These are phyloP conservation scores for Odontesthes bonariensis DNA, from an alignment of 2,113 vertebrate species.

Conservation along the genomic window DNA sequence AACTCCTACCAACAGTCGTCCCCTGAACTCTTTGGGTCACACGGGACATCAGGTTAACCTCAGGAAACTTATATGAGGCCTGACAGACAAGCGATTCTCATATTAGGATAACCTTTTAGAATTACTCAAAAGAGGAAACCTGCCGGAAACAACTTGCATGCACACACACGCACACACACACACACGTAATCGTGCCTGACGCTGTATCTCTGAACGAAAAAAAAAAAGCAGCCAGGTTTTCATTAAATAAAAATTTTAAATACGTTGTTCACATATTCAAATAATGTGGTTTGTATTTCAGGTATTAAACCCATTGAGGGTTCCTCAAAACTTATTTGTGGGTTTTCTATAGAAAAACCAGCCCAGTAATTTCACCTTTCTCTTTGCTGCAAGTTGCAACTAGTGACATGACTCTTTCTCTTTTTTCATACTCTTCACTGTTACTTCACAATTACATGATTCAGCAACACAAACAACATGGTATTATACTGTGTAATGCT, in stretches of 20 bases:
- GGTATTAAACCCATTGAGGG: constrained; percentile 15
- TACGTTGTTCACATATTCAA: background rate
- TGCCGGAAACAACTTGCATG: background rate
- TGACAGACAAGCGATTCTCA: constrained; percentile 16
- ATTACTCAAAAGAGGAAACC: constrained; percentile 38
- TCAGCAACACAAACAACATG: background rate
- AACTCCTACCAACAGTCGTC: constrained; percentile 39
- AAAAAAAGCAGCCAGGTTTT: background rate
- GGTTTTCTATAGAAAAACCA: constrained; percentile 53
- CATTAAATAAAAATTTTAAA: background rate
- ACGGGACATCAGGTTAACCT: constrained; percentile 64
- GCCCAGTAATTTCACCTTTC: constrained; percentile 62
- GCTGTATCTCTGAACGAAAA: background rate
- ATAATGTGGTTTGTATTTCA: constrained; percentile 12
- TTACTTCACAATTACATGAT: constrained; percentile 28
- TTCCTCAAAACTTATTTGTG: constrained; percentile 2
- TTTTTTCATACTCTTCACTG: constrained; percentile 10
- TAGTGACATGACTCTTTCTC: constrained; percentile 43
- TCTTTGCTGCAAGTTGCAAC: constrained; percentile 67
- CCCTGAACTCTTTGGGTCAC: constrained; percentile 48
- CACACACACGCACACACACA: too few relatives aligned
- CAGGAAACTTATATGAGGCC: constrained; percentile 58
- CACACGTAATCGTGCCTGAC: background rate
- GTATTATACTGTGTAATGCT: background rate
- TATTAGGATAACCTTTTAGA: constrained; percentile 19